These are phyloP conservation scores for Entomyzon cyanotis DNA, from an alignment of 2,113 vertebrate species.

Conservation along the genomic window DNA sequence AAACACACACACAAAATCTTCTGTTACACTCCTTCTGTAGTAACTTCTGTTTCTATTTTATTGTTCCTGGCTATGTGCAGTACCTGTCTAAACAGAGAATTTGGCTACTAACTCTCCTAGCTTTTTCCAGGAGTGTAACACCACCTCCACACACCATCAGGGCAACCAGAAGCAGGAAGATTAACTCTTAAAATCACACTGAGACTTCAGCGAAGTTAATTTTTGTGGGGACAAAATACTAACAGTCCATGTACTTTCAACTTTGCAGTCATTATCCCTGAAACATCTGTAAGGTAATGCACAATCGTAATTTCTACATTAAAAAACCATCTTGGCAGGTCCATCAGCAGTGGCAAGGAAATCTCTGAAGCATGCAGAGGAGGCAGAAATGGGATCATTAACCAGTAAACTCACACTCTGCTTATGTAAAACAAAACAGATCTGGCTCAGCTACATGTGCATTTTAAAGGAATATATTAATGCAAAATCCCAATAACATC, in stretches of 20 bases:
- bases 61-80: neutral
- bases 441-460: neutral
- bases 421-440: neutral
- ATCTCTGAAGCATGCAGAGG: neutral
- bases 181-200: neutral
- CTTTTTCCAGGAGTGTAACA: neutral
- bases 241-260: neutral
- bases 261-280: neutral
- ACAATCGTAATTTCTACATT: neutral
- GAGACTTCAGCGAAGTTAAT: neutral
- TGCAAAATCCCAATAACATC: neutral
- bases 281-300: neutral
- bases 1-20: neutral
- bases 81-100: neutral
- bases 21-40: neutral
- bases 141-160: neutral
- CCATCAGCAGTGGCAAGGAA: neutral
- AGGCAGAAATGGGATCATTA: neutral
- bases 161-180: neutral
- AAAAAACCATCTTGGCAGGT: neutral
- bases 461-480: neutral
- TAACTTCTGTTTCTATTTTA: neutral
- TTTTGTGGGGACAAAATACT: neutral
- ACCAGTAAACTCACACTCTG: neutral
- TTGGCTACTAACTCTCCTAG: neutral